phyloP scores from a whole-genome alignment of 2,113 vertebrate genomes.

The Chiloscyllium plagiosum region DNA sequence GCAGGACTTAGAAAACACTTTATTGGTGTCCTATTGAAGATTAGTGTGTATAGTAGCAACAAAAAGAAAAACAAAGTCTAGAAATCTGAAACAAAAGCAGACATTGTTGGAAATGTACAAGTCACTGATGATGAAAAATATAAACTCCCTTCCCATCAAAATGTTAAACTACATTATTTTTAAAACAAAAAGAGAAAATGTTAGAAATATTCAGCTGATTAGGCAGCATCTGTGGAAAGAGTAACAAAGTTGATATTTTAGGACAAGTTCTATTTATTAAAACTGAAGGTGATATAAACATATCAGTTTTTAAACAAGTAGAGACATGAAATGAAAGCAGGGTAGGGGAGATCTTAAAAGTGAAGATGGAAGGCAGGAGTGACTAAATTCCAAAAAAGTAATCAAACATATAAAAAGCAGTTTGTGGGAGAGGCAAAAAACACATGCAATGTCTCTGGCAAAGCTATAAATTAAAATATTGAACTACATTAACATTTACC shows the following conservation, averaged over 20 bases:
- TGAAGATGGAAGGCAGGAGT: not conserved
- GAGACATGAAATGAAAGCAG: not conserved
- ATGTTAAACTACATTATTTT: not conserved
- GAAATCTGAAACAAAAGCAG: not conserved
- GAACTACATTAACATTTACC: not conserved
- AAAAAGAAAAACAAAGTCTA: not conserved
- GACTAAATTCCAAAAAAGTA: not conserved
- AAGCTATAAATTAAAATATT: not conserved
- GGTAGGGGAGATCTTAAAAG: not conserved
- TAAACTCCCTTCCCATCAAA: not conserved
- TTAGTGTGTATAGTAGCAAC: not conserved
- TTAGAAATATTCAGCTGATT: not conserved
- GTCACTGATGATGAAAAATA: not conserved
- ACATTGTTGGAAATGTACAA: not conserved
- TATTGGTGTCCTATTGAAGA: not conserved
- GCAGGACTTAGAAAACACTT: not conserved
- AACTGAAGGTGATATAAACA: not conserved
- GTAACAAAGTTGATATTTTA: not conserved
- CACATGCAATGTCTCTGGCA: not conserved
- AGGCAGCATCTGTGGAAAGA: not conserved
- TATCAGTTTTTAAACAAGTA: not conserved
- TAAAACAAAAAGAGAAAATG: not conserved
- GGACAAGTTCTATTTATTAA: not conserved
- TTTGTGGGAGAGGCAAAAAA: not conserved
- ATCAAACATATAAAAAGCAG: not conserved